phyloP scores from a whole-genome alignment of 1,140 invertebrate species.

The Oedothorax gibbosus region DNA sequence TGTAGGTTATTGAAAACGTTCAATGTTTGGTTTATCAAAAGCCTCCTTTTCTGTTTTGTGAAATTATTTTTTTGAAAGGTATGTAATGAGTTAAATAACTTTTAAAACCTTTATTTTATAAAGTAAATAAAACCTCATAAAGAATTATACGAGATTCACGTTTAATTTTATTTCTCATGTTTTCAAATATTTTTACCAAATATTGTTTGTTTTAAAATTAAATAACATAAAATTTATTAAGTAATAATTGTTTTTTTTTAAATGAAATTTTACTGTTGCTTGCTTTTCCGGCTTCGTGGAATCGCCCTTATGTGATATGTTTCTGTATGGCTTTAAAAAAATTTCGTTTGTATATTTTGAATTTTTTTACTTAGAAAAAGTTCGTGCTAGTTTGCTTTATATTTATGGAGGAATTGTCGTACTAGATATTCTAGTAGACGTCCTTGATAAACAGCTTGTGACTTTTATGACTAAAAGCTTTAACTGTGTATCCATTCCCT shows the following conservation, averaged over 20 bases:
- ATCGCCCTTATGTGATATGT: not conserved
- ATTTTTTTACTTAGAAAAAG: slow-evolving; percentile 54
- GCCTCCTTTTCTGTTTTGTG: too few relatives aligned
- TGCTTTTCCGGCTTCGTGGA: slow-evolving; percentile 11
- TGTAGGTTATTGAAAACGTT: too few relatives aligned
- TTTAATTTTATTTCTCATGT: too few relatives aligned
- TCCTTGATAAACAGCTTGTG: slow-evolving; percentile 20
- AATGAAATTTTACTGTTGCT: slow-evolving; percentile 29
- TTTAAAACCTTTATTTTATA: too few relatives aligned
- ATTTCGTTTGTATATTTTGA: slow-evolving; percentile 19
- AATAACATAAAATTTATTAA: slow-evolving; percentile 32
- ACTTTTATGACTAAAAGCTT: slow-evolving; percentile 39
- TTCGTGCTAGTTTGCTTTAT: slow-evolving; percentile 46
- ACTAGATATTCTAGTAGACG: slow-evolving; percentile 60
- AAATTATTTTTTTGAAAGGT: too few relatives aligned
- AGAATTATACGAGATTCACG: too few relatives aligned
- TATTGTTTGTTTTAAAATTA: not conserved
- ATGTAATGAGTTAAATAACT: too few relatives aligned
- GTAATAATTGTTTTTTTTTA: slow-evolving; percentile 47
- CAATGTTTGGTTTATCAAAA: too few relatives aligned
- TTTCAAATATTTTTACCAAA: too few relatives aligned
- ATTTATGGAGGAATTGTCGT: slow-evolving; percentile 40
- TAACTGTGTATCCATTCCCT: slow-evolving; percentile 39
- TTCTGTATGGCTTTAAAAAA: too few relatives aligned
- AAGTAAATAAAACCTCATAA: too few relatives aligned